A percentile compares a stretch with the other conserved stretches of the same genome.
Evolutionary conservation across 1,140 invertebrate genomes (phyloP).

Genomic region (Drosophila takahashii): DNA sequence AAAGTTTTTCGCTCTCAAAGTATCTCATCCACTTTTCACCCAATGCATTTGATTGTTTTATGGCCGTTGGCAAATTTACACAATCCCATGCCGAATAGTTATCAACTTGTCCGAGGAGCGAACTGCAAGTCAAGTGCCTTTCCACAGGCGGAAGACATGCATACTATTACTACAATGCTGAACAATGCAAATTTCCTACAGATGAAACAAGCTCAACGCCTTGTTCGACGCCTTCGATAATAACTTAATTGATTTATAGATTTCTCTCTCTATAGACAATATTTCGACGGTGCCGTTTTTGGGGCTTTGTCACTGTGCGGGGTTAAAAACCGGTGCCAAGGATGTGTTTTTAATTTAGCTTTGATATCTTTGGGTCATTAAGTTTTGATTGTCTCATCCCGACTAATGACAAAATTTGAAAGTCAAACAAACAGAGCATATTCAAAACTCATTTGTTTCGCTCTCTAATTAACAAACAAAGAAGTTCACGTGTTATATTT

Average conservation of each 20-base stretch:
- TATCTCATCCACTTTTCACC: conserved; percentile 50
- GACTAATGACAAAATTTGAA: conserved; percentile 46
- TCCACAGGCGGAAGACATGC: conserved; percentile 29
- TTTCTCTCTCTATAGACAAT: conserved; percentile 6
- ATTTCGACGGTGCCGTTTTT: conserved; percentile 28
- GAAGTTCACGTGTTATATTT: conserved; percentile 46
- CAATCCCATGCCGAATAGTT: conserved; percentile 60
- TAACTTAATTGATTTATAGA: conserved; percentile 43
- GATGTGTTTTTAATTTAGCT: conserved; percentile 35
- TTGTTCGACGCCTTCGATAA: conserved; percentile 43
- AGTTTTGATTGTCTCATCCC: conserved; percentile 39
- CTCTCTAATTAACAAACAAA: conserved; percentile 58
- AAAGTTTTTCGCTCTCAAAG: conserved; percentile 4
- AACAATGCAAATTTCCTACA: conserved; percentile 31
- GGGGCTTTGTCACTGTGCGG: conserved; percentile 15
- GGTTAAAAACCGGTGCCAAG: conserved; percentile 27
- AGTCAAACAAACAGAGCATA: conserved; percentile 28
- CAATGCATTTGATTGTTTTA: conserved; percentile 69
- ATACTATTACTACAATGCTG: neutral
- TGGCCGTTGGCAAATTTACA: conserved; percentile 70
- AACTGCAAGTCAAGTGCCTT: conserved; percentile 59
- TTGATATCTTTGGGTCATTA: conserved; percentile 17
- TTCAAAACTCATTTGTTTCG: conserved; percentile 41
- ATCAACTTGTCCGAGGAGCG: conserved; percentile 64
- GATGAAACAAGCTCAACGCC: conserved; percentile 29